A percentile compares a stretch with the other conserved stretches of the same genome.
phyloP scores from a whole-genome alignment of 2,797 vertebrate genomes.

The Limosa lapponica region DNA sequence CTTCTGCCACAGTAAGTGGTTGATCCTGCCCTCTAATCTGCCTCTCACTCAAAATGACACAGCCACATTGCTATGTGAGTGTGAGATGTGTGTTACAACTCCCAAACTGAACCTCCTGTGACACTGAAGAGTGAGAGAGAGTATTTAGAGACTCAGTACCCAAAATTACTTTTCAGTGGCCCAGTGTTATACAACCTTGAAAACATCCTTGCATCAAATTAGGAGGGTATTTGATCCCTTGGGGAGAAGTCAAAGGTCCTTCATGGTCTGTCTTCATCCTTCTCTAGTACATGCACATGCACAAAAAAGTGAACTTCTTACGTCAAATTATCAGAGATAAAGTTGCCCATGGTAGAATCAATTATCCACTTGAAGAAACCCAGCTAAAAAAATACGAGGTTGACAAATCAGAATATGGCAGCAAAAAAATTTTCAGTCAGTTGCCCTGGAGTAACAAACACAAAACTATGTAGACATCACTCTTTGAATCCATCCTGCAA shows the following conservation, averaged over 20 bases:
- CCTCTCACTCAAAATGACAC: background rate
- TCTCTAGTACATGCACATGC: background rate
- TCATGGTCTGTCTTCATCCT: background rate
- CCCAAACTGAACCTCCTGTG: background rate
- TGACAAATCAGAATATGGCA: background rate
- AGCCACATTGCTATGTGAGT: rapidly evolving
- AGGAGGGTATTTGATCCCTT: background rate
- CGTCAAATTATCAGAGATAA: background rate
- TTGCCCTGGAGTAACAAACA: background rate
- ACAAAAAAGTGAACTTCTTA: background rate
- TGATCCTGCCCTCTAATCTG: background rate
- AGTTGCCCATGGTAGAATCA: background rate
- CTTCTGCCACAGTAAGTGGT: background rate
- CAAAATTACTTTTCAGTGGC: background rate
- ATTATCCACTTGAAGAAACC: background rate
- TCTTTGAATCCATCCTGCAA: background rate
- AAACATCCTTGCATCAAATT: background rate
- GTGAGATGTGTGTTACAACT: background rate
- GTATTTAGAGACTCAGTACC: background rate
- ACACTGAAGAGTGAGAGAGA: rapidly evolving
- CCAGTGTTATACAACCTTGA: background rate
- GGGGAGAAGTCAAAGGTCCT: background rate
- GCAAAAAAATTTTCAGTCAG: background rate
- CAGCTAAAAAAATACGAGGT: background rate
- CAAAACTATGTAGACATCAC: background rate